Base-by-base conservation (phyloP, 2,888 invertebrate genomes). In the Eucera pruinosa region DNA sequence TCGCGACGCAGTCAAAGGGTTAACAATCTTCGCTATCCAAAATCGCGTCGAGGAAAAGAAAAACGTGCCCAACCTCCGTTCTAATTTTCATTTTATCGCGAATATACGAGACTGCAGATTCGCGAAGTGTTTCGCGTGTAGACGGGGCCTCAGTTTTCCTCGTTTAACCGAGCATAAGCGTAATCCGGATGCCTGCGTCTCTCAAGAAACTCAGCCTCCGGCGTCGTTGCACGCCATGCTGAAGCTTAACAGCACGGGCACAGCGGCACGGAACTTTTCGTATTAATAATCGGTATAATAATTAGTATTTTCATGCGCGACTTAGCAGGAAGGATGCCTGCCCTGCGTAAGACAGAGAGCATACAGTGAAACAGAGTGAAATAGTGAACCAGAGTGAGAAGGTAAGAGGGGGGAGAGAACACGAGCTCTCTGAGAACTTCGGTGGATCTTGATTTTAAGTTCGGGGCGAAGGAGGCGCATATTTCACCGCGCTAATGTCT, bases 231-330 rank as follows among this genome's bases (percentile, higher is more conserved):
- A 43, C 41, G 50, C 50, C 62, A 57, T 47, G 43, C 61, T 62
- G 52, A 60, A 67, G 82, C 69, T 82, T 82, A 83, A 75, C 80
- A 67, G 80, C 70, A 64, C 62, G 45, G 67, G 65, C 66, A 64
- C 57, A 77, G 80, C 57, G 61, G 65, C 71, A 57, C 57, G 73
- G 83, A 92, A 92, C 88, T 92, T 92, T 92, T 91, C 91, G 86
- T 91, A 92, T 92, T 92, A 92, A 92, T 92, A 91, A 91, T 92
- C 92, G 89, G 90, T 90, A 89, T 91, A 92, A 92, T 92, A 92
- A 92, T 92, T 92, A 92, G 91, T 91, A 92, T 92, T 92, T 92
- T 92, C 92, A 91, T 90, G 91, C 89, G 89, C 91, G 91, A 92
- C 90, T 92, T 91, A 90, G 88, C 91, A 92, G 91, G 91, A 91